Percentiles rank a stretch among this genome's conserved stretches.
Evolutionary conservation across 2,888 invertebrate species (phyloP).

Genomic region (Cryptophagus acutangulus): DNA sequence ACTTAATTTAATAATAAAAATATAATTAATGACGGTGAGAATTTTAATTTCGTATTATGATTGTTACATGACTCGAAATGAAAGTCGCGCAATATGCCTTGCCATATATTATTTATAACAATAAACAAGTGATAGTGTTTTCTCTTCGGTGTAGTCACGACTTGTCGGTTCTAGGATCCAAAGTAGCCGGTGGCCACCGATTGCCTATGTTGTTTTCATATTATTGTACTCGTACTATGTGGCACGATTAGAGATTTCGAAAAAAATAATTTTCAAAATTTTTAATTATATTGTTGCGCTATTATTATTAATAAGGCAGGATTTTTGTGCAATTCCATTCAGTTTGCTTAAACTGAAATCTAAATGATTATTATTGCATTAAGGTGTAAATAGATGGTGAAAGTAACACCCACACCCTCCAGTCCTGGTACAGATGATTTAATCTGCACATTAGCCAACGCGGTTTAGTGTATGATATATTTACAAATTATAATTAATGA

Average conservation of each 20-base stretch:
- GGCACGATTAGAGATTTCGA: no score
- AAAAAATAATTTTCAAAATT: no score
- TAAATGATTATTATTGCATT: slow-evolving; percentile 3
- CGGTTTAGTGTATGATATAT: slow-evolving; percentile 28
- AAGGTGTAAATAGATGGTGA: slow-evolving; percentile 5
- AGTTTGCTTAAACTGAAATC: slow-evolving; percentile 2
- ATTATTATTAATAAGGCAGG: not conserved
- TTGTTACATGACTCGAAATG: no score
- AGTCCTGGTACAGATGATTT: slow-evolving; percentile 27
- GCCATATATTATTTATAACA: slow-evolving; percentile 11
- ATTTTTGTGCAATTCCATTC: not conserved
- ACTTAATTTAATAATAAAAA: no score
- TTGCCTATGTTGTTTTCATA: not conserved
- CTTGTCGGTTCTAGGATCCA: slow-evolving; percentile 10
- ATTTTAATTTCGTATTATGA: no score
- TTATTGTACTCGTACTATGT: not conserved
- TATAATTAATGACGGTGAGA: no score
- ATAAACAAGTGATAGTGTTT: slow-evolving; percentile 22
- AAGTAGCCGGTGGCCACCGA: slow-evolving; percentile 15
- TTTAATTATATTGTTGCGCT: no score
- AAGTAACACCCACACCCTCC: slow-evolving; percentile 9
- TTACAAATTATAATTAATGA: slow-evolving; percentile 31
- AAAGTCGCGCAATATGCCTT: no score
- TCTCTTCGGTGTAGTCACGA: slow-evolving; percentile 20
- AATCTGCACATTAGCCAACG: slow-evolving; percentile 31